A percentile compares a stretch with the other conserved stretches of the same genome.
These are phyloP conservation scores for Diloba caeruleocephala DNA, from an alignment of 2,888 invertebrate species.

Conservation along the genomic window DNA sequence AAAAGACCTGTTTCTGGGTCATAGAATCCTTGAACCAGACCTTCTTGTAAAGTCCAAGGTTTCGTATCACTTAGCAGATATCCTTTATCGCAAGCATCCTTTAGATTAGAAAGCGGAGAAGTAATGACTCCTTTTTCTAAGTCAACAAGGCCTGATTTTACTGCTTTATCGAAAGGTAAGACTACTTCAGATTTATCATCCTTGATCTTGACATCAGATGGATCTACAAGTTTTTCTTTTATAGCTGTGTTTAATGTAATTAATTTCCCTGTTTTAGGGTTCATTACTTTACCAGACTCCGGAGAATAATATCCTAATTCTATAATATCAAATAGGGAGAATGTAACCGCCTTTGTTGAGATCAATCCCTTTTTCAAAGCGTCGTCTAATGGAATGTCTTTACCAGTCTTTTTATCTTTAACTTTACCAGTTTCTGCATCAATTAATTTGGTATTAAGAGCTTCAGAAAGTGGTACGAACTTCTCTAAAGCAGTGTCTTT, in stretches of 20 bases:
- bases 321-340: constrained; percentile 93
- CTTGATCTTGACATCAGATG: constrained; percentile 92
- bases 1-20: constrained; percentile 93
- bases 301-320: constrained; percentile 94
- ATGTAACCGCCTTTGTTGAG: constrained; percentile 91
- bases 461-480: constrained; percentile 93
- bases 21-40: constrained; percentile 94
- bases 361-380: constrained; percentile 92
- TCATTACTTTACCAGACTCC: constrained; percentile 92
- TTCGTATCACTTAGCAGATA: constrained; percentile 93
- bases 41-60: constrained; percentile 95
- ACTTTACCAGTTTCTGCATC: constrained; percentile 92
- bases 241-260: constrained; percentile 94
- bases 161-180: constrained; percentile 92
- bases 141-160: constrained; percentile 92
- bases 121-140: constrained; percentile 91
- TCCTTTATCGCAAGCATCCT: constrained; percentile 94
- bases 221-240: constrained; percentile 92
- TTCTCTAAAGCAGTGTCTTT: constrained; percentile 93
- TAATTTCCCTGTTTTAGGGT: constrained; percentile 93
- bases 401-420: constrained; percentile 92
- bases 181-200: constrained; percentile 92
- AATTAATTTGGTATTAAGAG: constrained; percentile 91
- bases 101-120: constrained; percentile 92
- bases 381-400: constrained; percentile 91